Base-by-base conservation (phyloP, 1,140 invertebrate species). In the Polyergus mexicanus region DNA sequence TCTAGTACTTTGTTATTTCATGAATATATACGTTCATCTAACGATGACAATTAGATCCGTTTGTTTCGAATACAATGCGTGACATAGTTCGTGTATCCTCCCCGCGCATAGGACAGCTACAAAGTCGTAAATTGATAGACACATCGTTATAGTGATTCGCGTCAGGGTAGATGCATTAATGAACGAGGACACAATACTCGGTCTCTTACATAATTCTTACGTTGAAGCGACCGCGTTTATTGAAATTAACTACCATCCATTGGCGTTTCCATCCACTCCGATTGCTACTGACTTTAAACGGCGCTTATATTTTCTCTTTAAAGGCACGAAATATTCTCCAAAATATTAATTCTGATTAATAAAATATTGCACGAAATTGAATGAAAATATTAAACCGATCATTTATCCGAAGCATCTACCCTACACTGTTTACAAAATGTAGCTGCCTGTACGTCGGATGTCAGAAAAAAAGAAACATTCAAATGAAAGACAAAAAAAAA, bases 71-170 rank as follows among this genome's bases (percentile, higher is more conserved):
- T 54, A 44, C 41, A 47, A 76, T 77, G 78, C 91, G 91, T 93
- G 91, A 91, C 91, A 47, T 47, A 47, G 22, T 25, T 94, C 87
- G 91, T 94, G 92, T 94, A 93, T 90, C 92, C 92, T 95, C 91
- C 92, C 93, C 92, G 93, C 94, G 92, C 92, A 93, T 94, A 94
- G 93, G 92, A 94, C 91, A 94, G 90, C 86, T 84, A 89, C 77
- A 84, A 85, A 87, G 44, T 56, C 11, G 56, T 72, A 35, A 71
- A 66, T 83, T 51, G 51, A 80, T 47, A 38, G 51, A 80, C 63
- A 85, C 75, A 62, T 62, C 28, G n/a, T 22, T 80, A 47, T 22
- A 44, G 22, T n/a, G 47, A 84, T 56, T 58, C 44, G 62, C 76
- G 44, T 80, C 35, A 56, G 62, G 77, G 25, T 71, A 38, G 32